phyloP scores from a whole-genome alignment of 2,113 vertebrate species.

The Megalops atlanticus region DNA sequence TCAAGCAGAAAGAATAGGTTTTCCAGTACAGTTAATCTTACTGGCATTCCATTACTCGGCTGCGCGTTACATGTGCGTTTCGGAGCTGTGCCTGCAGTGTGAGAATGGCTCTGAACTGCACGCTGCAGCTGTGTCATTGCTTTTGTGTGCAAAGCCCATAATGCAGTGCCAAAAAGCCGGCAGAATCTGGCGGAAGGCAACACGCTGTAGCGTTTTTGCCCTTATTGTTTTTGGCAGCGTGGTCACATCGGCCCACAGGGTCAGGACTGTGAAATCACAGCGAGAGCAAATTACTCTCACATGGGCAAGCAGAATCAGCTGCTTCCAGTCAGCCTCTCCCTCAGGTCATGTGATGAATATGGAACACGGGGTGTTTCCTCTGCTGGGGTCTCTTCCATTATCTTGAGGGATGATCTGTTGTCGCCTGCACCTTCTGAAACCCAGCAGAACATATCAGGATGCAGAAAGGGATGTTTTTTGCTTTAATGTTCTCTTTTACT shows the following conservation, averaged over 20 bases:
- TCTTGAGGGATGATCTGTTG: no score
- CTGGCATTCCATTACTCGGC: no score
- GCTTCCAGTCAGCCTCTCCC: slow-evolving; percentile 35
- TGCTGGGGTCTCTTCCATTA: not conserved
- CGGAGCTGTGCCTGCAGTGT: not conserved
- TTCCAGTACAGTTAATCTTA: no score
- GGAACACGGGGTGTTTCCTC: not conserved
- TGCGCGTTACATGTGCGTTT: not conserved
- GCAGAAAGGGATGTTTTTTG: no score
- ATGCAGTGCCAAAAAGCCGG: slow-evolving; percentile 2
- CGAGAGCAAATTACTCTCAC: slow-evolving; percentile 55
- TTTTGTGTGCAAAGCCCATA: not conserved
- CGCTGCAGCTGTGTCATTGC: not conserved
- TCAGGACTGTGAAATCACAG: slow-evolving; percentile 53
- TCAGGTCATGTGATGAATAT: slow-evolving; percentile 35
- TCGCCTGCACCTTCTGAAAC: no score
- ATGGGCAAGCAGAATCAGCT: slow-evolving; percentile 48
- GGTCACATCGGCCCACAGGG: slow-evolving; percentile 29
- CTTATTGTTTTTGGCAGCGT: slow-evolving; percentile 46
- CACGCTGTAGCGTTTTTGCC: not conserved
- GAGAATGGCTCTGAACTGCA: not conserved
- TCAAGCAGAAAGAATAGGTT: no score
- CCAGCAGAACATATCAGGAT: no score
- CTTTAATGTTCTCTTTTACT: not conserved
- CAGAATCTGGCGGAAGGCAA: not conserved